A percentile compares a stretch with the other conserved stretches of the same genome.
Evolutionary conservation across 2,888 invertebrate species (phyloP).

Genomic region (Xylophagus ater): DNA sequence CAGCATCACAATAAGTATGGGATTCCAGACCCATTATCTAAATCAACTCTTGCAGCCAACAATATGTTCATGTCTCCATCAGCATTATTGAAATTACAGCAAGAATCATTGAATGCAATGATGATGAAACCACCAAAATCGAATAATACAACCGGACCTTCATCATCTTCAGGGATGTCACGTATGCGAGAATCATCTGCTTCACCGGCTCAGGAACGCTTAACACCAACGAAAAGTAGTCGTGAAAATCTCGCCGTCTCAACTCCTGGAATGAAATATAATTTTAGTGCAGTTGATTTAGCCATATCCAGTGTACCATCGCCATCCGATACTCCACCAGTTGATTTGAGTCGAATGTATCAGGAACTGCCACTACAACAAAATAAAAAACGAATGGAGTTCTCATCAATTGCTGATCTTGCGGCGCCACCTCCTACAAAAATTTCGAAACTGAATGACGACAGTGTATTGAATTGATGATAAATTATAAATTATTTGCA

Average conservation of each 20-base stretch:
- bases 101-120: conserved; percentile 39
- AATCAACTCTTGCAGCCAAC: conserved; percentile 61
- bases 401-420: conserved; percentile 38
- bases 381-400: conserved; percentile 39
- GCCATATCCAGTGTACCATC: conserved; percentile 37
- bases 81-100: conserved; percentile 56
- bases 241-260: conserved; percentile 16
- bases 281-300: conserved; percentile 39
- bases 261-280: conserved; percentile 29
- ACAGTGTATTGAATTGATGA: conserved; percentile 36
- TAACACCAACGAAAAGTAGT: conserved; percentile 33
- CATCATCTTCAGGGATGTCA: conserved; percentile 22
- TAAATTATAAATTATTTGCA: too few species aligned
- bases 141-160: conserved; percentile 26
- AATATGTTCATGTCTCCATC: conserved; percentile 70
- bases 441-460: conserved; percentile 47
- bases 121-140: conserved; percentile 45
- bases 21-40: conserved; percentile 65
- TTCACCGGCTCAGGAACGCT: conserved; percentile 27
- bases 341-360: conserved; percentile 35
- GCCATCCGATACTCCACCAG: conserved; percentile 33
- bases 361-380: conserved; percentile 31
- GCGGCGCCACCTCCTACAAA: conserved; percentile 47
- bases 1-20: conserved; percentile 39
- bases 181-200: conserved; percentile 37